A percentile compares a stretch with the other conserved stretches of the same genome.
These are phyloP conservation scores for Orbicella faveolata DNA, from an alignment of 64 coral and sea anemone species.

Conservation along the genomic window DNA sequence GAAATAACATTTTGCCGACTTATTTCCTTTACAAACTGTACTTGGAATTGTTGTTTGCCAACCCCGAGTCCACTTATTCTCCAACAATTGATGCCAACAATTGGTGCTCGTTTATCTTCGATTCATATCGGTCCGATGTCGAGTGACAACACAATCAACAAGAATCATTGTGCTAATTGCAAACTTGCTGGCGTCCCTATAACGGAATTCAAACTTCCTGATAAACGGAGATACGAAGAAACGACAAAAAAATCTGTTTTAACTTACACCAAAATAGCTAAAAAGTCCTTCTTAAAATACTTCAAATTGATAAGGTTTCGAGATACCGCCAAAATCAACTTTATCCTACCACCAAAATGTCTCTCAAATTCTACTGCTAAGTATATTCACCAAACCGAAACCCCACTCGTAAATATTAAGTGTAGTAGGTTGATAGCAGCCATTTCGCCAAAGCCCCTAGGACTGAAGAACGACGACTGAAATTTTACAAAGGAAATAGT, in stretches of 20 bases:
- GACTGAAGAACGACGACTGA: no score
- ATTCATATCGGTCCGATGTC: neutral
- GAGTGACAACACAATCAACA: neutral
- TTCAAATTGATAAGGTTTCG: neutral
- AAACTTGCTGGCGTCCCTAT: neutral
- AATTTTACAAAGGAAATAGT: no score
- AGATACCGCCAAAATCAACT: neutral
- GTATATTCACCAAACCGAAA: no score
- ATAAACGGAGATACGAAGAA: neutral
- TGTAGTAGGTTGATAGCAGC: no score
- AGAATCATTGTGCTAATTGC: neutral
- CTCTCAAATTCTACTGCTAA: neutral
- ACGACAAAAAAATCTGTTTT: neutral
- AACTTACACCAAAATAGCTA: neutral
- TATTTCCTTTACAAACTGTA: neutral
- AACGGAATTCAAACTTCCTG: neutral
- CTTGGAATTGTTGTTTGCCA: neutral
- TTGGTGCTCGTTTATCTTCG: neutral
- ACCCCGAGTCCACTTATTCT: neutral
- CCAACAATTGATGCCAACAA: neutral
- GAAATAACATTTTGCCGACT: neutral
- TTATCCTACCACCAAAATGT: neutral
- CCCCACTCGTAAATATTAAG: no score
- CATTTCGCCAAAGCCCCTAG: no score
- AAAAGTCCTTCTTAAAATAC: neutral